Base-by-base conservation (phyloP, 2,888 invertebrate genomes). In the Drosophila pseudotalamancana region DNA sequence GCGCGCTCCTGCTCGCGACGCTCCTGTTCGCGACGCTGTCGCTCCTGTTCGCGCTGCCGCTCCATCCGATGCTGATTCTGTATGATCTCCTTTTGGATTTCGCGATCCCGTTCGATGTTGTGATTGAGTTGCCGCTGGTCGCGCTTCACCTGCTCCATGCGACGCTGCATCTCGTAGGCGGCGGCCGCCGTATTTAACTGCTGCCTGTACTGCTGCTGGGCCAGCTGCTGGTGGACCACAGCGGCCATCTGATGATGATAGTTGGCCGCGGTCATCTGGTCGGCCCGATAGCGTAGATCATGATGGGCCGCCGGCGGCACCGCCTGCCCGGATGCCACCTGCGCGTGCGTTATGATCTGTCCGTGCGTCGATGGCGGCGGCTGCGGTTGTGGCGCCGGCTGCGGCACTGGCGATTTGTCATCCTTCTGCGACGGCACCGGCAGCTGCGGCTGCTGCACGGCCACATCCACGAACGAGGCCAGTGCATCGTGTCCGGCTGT, bases 391-490 rank as follows among this genome's bases (percentile, higher is more conserved):
- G 73, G 69, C 49, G 66, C 32, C 54, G 69, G 21, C 37, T 70
- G 85, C 29, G 85, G 75, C 39, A 74, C 80, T n/a, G 77, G 45
- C 8, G 79, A 73, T 45, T 91, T 91, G 16, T 91, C 91, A 29
- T 91, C 91, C 72, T 91, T 92, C 31, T 93, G 92, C 2, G 97
- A 97, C 0, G 97, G 97, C 51, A 97, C 97, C 0, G 97, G 97
- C 84, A 97, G 91, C 88, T 96, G 96, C 0, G 97, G 96, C 86
- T 97, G 97, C 77, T 97, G 96, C 1, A 96, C 96, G n/a, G 97
- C 97, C 11, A 97, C 96, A 90, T 98, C 97, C 6, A 97, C 98
- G 51, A 98, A 92, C 48, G 96, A 96, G 27, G 96, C 95, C 88
- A 98, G 94, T 1, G 97, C 97, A 91, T 97, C 97, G 90, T 97